These are phyloP conservation scores for Thecocarcelia acutangulata DNA, from an alignment of 2,888 invertebrate species.

Conservation along the genomic window DNA sequence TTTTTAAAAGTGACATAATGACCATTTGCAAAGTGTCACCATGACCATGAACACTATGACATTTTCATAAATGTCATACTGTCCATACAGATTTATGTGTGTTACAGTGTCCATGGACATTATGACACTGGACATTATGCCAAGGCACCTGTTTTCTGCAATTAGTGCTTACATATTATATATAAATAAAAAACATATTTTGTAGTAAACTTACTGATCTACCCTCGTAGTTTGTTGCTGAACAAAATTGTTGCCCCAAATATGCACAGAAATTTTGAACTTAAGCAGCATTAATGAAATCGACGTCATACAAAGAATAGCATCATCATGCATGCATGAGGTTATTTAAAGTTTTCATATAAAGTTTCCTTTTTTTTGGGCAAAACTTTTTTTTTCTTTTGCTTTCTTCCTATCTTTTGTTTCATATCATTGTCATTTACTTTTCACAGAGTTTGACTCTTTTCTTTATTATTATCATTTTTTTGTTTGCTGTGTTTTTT, in stretches of 20 bases:
- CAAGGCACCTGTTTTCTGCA: too few relatives aligned
- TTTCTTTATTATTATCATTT: not conserved
- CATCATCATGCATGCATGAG: constrained; percentile 54
- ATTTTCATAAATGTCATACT: too few relatives aligned
- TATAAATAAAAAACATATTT: too few relatives aligned
- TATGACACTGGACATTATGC: too few relatives aligned
- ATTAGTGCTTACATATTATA: too few relatives aligned
- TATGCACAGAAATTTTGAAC: constrained; percentile 30
- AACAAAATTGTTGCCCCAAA: not conserved
- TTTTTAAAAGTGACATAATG: too few relatives aligned
- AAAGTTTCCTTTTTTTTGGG: constrained; percentile 23
- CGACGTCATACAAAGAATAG: not conserved
- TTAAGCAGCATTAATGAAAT: constrained; percentile 36
- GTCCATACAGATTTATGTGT: too few relatives aligned
- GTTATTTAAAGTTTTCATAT: constrained; percentile 26
- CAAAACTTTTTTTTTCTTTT: constrained; percentile 22
- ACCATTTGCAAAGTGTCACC: too few relatives aligned
- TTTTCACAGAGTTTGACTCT: constrained; percentile 32
- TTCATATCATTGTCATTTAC: constrained; percentile 45
- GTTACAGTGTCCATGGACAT: too few relatives aligned
- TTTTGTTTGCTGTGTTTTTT: constrained; percentile 1
- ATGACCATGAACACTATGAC: too few relatives aligned
- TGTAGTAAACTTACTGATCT: not conserved
- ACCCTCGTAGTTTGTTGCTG: too few relatives aligned
- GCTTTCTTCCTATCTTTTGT: constrained; percentile 29